Conservation (phyloP, 2,888 invertebrate genomes). For the Drosophila kuntzei region DNA sequence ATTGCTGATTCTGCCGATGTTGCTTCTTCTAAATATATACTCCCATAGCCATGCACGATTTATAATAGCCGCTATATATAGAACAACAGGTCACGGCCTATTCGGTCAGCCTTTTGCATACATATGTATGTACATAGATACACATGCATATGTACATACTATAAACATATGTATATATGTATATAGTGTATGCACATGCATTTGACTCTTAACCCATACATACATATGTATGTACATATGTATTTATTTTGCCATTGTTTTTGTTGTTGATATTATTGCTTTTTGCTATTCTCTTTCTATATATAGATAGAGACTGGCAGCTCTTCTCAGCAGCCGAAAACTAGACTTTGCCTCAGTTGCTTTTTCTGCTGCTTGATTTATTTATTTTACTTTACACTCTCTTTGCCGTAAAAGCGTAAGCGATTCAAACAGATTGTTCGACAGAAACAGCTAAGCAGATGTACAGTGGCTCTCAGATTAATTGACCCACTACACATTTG, state of each 20-base stretch:
- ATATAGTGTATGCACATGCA: constrained; percentile 7
- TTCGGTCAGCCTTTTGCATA: constrained; percentile 68
- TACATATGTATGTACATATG: constrained; percentile 1
- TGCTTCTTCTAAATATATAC: constrained; percentile 81
- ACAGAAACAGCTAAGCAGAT: constrained; percentile 23
- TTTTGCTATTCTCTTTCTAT: constrained; percentile 46
- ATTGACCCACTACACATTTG: too few relatives aligned
- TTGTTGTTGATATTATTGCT: constrained; percentile 25
- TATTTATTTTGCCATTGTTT: constrained; percentile 33
- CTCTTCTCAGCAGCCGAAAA: constrained; percentile 47
- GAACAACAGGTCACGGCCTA: constrained; percentile 84
- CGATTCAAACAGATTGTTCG: constrained; percentile 14
- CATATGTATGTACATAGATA: too few relatives aligned
- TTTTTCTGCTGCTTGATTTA: constrained; percentile 31
- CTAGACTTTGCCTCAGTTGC: constrained; percentile 56
- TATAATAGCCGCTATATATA: constrained; percentile 82
- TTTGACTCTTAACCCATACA: constrained; percentile 10
- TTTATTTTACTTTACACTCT: constrained; percentile 32
- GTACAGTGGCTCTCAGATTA: too few relatives aligned
- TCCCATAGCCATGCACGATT: constrained; percentile 81
- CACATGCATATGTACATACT: constrained; percentile 1
- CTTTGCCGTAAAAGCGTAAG: constrained; percentile 12
- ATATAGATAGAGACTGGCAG: constrained; percentile 48
- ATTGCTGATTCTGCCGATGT: constrained; percentile 50
- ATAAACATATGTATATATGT: neutral